Conservation (phyloP, 2,888 invertebrate genomes). For the Allygus modestus region DNA sequence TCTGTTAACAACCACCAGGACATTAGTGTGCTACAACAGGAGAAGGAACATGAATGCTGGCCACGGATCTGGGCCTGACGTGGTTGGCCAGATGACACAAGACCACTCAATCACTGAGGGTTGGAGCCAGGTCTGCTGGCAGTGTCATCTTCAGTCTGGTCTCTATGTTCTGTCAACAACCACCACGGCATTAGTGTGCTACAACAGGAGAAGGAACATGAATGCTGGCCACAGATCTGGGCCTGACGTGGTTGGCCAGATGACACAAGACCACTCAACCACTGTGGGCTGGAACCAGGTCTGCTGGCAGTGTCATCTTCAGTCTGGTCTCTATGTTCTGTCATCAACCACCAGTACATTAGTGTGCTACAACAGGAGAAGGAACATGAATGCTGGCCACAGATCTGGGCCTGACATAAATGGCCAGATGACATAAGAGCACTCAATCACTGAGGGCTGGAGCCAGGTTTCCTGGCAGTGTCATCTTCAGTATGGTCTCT, state of each 20-base stretch:
- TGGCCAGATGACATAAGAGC: constrained; percentile 95
- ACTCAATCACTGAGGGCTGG: constrained; percentile 94
- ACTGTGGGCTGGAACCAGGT: constrained; percentile 89
- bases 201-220: constrained; percentile 96
- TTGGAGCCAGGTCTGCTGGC: constrained; percentile 86
- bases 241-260: constrained; percentile 94
- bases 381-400: constrained; percentile 97
- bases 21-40: constrained; percentile 86
- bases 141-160: constrained; percentile 82
- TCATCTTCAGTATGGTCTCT: constrained; percentile 87
- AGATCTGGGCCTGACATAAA: constrained; percentile 93
- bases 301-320: constrained; percentile 79
- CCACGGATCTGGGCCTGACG: constrained; percentile 93
- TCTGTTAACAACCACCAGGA: constrained; percentile 78
- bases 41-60: constrained; percentile 96
- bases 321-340: constrained; percentile 94
- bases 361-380: constrained; percentile 90
- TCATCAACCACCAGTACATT: constrained; percentile 67
- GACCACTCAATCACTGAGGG: constrained; percentile 94
- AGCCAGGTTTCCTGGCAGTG: constrained; percentile 82
- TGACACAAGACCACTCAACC: constrained; percentile 97
- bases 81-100: constrained; percentile 96
- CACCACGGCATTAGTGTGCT: constrained; percentile 77
- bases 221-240: constrained; percentile 94
- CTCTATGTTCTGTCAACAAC: constrained; percentile 87